These are phyloP conservation scores for Hydriomena furcata DNA, from an alignment of 2,888 invertebrate species.

Conservation along the genomic window DNA sequence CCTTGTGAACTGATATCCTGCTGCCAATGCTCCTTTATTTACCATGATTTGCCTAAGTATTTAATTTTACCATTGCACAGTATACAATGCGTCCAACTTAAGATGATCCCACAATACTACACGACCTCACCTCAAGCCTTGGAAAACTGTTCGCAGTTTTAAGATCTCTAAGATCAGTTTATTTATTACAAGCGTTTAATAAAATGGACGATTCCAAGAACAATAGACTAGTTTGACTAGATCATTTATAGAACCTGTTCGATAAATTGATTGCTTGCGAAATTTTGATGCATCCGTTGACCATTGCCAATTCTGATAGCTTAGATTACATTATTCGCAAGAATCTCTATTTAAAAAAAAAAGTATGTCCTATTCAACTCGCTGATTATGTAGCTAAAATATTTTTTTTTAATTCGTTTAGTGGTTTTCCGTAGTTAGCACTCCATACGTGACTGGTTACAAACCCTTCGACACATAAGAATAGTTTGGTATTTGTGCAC, in stretches of 20 bases:
- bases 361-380: background rate
- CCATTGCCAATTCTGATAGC: no score
- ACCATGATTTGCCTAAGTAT: constrained; percentile 6
- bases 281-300: background rate
- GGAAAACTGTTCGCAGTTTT: background rate
- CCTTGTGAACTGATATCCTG: constrained; percentile 5
- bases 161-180: no score
- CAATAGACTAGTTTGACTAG: constrained; percentile 11
- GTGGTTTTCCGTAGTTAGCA: no score
- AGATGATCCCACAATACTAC: background rate
- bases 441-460: no score
- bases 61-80: background rate
- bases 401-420: no score
- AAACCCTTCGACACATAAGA: no score
- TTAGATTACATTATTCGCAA: no score
- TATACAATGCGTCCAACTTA: background rate
- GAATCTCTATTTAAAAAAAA: background rate
- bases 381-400: no score
- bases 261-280: background rate
- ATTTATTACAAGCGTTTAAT: constrained; percentile 2
- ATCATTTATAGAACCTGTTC: constrained; percentile 8
- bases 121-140: background rate
- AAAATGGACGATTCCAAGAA: background rate
- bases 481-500: no score
- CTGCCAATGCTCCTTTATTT: constrained; percentile 7